A percentile compares a stretch with the other conserved stretches of the same genome.
phyloP scores from a whole-genome alignment of 2,888 invertebrate species.

The Tubulanus polymorphus region DNA sequence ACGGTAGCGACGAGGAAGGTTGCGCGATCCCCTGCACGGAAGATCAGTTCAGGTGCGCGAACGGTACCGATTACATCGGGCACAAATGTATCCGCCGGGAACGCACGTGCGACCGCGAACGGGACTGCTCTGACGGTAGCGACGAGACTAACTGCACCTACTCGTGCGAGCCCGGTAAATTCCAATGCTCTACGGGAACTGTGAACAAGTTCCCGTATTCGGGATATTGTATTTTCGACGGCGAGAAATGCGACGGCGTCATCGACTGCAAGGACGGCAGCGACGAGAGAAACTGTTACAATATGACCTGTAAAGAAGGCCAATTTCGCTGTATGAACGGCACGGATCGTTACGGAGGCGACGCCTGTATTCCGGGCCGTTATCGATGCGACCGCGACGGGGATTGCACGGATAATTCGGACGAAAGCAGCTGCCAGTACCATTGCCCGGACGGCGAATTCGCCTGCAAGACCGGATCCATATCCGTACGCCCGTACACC shows the following conservation, averaged over 20 bases:
- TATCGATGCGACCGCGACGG: neutral
- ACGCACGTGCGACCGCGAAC: neutral
- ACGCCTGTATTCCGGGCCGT: neutral
- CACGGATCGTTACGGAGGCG: neutral
- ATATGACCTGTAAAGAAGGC: neutral
- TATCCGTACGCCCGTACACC: neutral
- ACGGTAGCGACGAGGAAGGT: constrained; percentile 17
- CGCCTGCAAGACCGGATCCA: neutral
- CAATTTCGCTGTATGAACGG: neutral
- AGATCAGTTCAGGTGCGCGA: constrained; percentile 10
- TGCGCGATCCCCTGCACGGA: constrained; percentile 10
- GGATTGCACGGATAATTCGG: constrained; percentile 4
- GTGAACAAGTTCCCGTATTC: neutral
- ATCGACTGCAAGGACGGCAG: neutral
- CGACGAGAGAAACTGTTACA: constrained; percentile 2
- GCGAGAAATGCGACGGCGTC: neutral
- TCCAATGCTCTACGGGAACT: neutral
- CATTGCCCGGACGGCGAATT: constrained; percentile 5
- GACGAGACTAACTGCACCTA: neutral
- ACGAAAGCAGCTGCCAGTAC: constrained; percentile 9
- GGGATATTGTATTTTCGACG: neutral
- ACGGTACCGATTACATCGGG: neutral
- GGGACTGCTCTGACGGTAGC: neutral
- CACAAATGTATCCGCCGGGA: constrained; percentile 8
- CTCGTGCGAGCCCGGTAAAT: neutral